Evolutionary conservation across 2,797 vertebrate species (phyloP).

Genomic region (Labeo calbasu): DNA sequence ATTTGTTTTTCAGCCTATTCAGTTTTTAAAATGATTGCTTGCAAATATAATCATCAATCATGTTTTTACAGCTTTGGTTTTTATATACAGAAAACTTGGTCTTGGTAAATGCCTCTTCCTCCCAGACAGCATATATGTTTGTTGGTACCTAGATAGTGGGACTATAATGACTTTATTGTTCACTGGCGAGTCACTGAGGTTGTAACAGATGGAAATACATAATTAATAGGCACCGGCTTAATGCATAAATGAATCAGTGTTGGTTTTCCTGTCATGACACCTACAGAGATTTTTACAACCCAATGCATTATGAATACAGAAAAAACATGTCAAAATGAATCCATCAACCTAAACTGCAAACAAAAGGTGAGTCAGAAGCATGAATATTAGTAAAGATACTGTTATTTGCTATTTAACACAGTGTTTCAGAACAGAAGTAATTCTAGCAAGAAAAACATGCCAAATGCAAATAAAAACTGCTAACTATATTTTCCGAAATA

Average conservation of each 20-base stretch:
- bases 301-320: constrained; percentile 7
- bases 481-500: not conserved
- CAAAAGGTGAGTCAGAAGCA: not conserved
- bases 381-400: not conserved
- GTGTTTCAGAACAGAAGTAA: not conserved
- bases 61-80: not conserved
- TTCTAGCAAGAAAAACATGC: not conserved
- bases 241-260: constrained; percentile 49
- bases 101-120: not conserved
- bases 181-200: not conserved
- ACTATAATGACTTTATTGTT: not conserved
- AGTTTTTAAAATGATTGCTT: not conserved
- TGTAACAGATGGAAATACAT: constrained; percentile 43
- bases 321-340: not conserved
- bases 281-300: constrained; percentile 11
- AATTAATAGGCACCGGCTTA: constrained; percentile 20
- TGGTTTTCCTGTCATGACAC: constrained; percentile 27
- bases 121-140: not conserved
- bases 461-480: not conserved
- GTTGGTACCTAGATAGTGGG: not conserved
- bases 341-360: not conserved
- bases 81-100: not conserved
- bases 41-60: not conserved
- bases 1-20: not conserved
- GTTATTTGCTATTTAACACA: not conserved